Conservation (phyloP, 2,888 invertebrate species). For the Xestia sexstrigata region DNA sequence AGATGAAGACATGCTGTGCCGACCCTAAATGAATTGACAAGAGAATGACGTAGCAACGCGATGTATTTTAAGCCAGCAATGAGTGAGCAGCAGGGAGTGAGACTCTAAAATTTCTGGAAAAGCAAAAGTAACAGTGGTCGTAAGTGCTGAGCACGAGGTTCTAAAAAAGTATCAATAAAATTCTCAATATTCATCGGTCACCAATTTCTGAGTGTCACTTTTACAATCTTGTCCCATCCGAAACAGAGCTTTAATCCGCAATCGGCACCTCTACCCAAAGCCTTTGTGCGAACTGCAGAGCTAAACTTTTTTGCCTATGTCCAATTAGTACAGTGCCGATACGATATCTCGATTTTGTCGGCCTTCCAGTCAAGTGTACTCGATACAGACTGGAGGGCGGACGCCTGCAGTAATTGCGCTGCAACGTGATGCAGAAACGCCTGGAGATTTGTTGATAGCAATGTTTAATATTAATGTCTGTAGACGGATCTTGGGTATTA, state of each 20-base stretch:
- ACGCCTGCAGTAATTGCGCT: constrained; percentile 42
- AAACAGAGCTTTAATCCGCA: not conserved
- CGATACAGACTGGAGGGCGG: not conserved
- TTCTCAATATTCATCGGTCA: not conserved
- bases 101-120: not conserved
- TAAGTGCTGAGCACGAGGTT: not conserved
- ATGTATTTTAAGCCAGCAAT: not conserved
- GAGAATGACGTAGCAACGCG: not conserved
- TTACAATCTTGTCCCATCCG: not conserved
- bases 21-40: too few species aligned
- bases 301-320: constrained; percentile 17
- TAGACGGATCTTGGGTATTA: not conserved
- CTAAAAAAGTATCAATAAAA: not conserved
- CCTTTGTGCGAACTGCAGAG: not conserved
- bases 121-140: not conserved
- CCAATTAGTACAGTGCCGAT: constrained; percentile 53
- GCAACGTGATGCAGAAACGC: constrained; percentile 36
- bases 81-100: not conserved
- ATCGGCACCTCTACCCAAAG: not conserved
- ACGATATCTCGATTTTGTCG: constrained; percentile 46
- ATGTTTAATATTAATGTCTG: constrained; percentile 4
- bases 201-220: not conserved
- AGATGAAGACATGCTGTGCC: too few species aligned
- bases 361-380: constrained; percentile 30
- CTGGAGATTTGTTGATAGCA: constrained; percentile 32